Percentiles rank a stretch among this genome's conserved stretches.
phyloP scores from a whole-genome alignment of 2,113 vertebrate species.

The Heptranchias perlo region DNA sequence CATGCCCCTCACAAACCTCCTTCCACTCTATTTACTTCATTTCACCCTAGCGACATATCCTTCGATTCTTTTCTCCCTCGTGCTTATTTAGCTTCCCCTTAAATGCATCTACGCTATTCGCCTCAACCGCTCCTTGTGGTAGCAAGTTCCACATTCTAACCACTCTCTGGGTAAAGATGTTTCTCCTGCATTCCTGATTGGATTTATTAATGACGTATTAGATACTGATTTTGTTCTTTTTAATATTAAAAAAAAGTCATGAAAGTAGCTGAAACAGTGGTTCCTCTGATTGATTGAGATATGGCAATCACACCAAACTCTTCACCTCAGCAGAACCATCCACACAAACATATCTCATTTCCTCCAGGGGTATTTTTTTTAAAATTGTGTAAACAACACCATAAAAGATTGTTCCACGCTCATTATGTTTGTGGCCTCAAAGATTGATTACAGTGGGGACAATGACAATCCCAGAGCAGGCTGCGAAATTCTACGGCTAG shows the following conservation, averaged over 20 bases:
- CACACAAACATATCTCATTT: neutral
- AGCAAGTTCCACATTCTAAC: neutral
- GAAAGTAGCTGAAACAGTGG: neutral
- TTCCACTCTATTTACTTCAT: neutral
- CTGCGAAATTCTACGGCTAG: neutral
- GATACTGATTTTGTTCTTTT: neutral
- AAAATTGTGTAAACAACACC: neutral
- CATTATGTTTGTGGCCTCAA: neutral
- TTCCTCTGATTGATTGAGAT: neutral
- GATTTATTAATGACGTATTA: neutral
- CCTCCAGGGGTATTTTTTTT: neutral
- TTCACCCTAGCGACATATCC: no score
- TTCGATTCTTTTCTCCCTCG: neutral
- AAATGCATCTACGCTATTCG: neutral
- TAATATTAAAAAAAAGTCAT: neutral
- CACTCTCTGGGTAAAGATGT: neutral
- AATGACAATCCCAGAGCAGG: neutral
- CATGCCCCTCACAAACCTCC: neutral
- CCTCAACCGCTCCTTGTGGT: neutral
- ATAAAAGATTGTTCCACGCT: neutral
- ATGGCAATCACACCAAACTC: neutral
- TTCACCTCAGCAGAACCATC: neutral
- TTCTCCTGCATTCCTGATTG: neutral
- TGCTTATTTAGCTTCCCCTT: neutral
- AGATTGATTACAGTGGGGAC: neutral